Conservation (phyloP, 2,888 invertebrate genomes). For the Rhagium mordax region DNA sequence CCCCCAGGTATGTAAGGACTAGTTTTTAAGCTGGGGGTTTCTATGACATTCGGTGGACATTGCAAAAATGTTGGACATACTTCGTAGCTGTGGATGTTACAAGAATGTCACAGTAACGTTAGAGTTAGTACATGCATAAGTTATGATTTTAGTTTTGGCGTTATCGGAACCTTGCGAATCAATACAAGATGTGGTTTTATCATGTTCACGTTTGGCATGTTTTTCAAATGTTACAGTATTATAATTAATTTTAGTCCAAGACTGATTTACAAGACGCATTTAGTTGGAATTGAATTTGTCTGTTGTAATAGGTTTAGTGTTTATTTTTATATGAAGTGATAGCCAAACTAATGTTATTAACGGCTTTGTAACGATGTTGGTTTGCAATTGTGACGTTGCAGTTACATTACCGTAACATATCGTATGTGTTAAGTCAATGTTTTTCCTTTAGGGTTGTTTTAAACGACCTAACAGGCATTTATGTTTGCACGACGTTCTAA, state of each 20-base stretch:
- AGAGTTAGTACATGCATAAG: neutral
- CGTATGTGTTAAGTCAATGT: neutral
- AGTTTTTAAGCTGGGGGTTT: constrained; percentile 9
- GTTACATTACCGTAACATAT: neutral
- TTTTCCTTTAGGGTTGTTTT: neutral
- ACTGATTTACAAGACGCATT: neutral
- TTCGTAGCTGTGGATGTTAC: neutral
- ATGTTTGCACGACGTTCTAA: neutral
- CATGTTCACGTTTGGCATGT: neutral
- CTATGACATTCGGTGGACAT: neutral
- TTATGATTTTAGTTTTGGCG: neutral
- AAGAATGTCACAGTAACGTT: constrained; percentile 11
- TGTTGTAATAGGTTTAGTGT: neutral
- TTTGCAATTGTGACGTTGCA: neutral
- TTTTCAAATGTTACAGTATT: neutral
- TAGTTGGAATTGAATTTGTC: neutral
- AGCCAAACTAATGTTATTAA: neutral
- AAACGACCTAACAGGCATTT: neutral
- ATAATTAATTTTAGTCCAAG: neutral
- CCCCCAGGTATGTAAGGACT: constrained; percentile 75
- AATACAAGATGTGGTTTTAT: neutral
- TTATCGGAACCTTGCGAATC: neutral
- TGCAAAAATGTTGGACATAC: neutral
- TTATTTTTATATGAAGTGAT: too few species aligned
- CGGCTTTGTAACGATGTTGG: neutral